Evolutionary conservation across 2,888 invertebrate genomes (phyloP), one percentile per base, ranked within the genome.

Genomic region (Trichogramma dendrolimi): DNA sequence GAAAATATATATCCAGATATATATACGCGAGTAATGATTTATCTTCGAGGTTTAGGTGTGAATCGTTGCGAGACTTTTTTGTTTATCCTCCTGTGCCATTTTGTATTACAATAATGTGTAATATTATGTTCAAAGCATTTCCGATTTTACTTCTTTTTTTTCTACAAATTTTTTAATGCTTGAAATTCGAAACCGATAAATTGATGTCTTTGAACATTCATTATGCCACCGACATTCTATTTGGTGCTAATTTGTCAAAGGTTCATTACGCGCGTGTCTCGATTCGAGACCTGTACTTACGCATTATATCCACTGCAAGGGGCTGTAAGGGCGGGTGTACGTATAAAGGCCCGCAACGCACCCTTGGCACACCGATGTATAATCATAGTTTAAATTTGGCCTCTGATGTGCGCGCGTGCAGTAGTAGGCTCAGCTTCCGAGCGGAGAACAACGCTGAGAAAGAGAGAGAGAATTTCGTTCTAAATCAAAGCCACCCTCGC

Each of bases 331-430:
- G 27, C 27, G 27, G 27, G 27, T 61, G 75, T 78, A 77, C 78
- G 78, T 78, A 76, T 50, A 27, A 58, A 51, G 50, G 54, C 58
- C 42, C 10, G 51, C 46, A 4, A 68, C 71, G 68, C 71, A 67
- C 67, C 65, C 55, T 51, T 67, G 69, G 67, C 68, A 69, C 68
- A 70, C 70, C 67, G 58, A 71, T 74, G 71, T 74, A 67, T 75
- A 79, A 79, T 79, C 77, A 78, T 79, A 78, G 79, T 78, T 79
- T 79, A 79, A 79, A 79, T 77, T 78, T 75, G 77, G 73, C 72
- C 77, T 71, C 74, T 27, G 43, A 10, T 8, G 43, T 14, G 39
- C 39, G 54, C 43, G 55, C 7, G 56, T 74, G 77, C 75, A 79
- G 78, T 79, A 78, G 78, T 78, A 79, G 27, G 27, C 27, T 27